Evolutionary conservation across 2,113 vertebrate genomes (phyloP), one percentile per base, ranked within the genome.

Genomic region (Albula glossodonta): DNA sequence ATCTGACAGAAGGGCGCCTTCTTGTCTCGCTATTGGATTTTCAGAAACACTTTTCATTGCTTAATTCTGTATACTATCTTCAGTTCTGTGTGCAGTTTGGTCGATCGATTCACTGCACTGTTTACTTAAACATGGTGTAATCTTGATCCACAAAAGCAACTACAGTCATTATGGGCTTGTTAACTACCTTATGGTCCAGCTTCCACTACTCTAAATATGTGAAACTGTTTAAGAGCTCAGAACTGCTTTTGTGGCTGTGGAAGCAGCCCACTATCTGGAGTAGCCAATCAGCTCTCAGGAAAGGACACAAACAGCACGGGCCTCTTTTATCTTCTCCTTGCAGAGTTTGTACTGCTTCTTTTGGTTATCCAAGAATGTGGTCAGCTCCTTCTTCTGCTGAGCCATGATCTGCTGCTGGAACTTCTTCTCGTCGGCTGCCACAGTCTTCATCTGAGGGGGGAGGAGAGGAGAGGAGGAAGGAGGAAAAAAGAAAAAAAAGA

Each of bases 281-380:
- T 9, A 52, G 49, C 13, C 63, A 66, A 53, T 78, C 60, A 78
- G 31, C 6, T 57, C 41, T 78, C 10, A 5, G 57, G 56, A 22
- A 41, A 48, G 66, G 12, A 66, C 10, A 87, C 50, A 87, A 89
- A 86, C 0, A 49, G 5, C 80, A 56, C 92, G 41, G 81, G 96
- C 98, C 97, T 99, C 98, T 96, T 99, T 99, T 93, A 99, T 99
- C 95, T 99, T 99, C 95, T 99, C 98, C 93, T 99, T 99, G 96
- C 98, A 99, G 94, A 99, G 96, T 93, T 99, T 99, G 95, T 99
- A 99, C 94, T 99, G 98, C 92, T 97, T 98, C 96, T 98, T 99
- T 94, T 99, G 98, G 96, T 96, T 98, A 94, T 99, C 98, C 95
- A 99, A 96, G 94, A 99, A 99, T 91, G 95, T 98, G 94, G 97